phyloP scores from a whole-genome alignment of 2,888 invertebrate genomes.

The Drosophila nigricruria region DNA sequence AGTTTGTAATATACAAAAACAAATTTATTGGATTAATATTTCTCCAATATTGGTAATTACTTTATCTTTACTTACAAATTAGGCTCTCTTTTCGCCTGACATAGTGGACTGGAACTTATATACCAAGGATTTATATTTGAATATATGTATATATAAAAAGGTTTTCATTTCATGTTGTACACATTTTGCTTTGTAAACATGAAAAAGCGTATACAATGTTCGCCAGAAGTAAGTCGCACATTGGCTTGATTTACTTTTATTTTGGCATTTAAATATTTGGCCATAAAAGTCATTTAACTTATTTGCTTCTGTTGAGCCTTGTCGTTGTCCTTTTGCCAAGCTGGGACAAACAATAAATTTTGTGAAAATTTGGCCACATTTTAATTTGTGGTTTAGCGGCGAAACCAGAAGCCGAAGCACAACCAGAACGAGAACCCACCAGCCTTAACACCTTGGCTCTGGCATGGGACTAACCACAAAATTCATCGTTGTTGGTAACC shows the following conservation, averaged over 20 bases:
- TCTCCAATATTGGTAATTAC: too few relatives aligned
- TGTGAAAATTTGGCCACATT: slow-evolving; percentile 76
- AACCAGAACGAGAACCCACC: slow-evolving; percentile 11
- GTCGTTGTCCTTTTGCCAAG: slow-evolving; percentile 51
- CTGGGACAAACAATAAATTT: slow-evolving; percentile 74
- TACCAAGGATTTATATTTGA: not conserved
- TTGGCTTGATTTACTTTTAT: slow-evolving; percentile 7
- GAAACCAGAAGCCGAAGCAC: slow-evolving; percentile 14
- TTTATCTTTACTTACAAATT: too few relatives aligned
- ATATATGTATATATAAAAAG: not conserved
- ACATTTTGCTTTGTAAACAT: not conserved
- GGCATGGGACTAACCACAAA: slow-evolving; percentile 58
- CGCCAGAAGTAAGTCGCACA: not conserved
- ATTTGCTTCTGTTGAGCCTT: slow-evolving; percentile 43
- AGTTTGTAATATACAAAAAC: too few relatives aligned
- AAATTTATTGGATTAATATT: too few relatives aligned
- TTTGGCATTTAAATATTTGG: slow-evolving; percentile 46
- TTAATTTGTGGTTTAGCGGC: slow-evolving; percentile 73
- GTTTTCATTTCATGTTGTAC: not conserved
- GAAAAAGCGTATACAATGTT: slow-evolving; percentile 17
- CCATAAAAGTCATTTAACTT: slow-evolving; percentile 56
- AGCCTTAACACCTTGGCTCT: slow-evolving; percentile 59
- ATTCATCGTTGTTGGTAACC: slow-evolving; percentile 71
- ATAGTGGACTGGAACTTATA: too few relatives aligned
- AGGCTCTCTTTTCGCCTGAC: too few relatives aligned